Conservation (phyloP, 1,140 invertebrate species). For the Drosophila varians region DNA sequence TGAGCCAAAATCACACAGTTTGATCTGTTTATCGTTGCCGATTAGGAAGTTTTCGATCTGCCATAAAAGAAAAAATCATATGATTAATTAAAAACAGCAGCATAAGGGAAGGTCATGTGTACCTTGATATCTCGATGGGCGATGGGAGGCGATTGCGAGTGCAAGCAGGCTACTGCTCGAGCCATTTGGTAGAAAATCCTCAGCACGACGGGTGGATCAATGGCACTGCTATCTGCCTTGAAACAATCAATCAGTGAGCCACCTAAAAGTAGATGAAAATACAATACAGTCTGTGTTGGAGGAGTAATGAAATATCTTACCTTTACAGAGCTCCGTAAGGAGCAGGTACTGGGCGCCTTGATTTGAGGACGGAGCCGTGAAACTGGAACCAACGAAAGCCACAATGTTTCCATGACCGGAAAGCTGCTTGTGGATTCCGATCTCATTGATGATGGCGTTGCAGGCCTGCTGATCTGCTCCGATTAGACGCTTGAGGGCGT, state of each 20-base stretch:
- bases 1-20: constrained; percentile 99
- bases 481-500: constrained; percentile 94
- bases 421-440: constrained; percentile 90
- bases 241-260: constrained; percentile 93
- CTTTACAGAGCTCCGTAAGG: constrained; percentile 89
- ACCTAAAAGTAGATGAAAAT: constrained; percentile 84
- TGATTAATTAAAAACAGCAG: no score
- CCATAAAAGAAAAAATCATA: constrained; percentile 83
- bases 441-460: constrained; percentile 90
- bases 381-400: constrained; percentile 90
- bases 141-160: constrained; percentile 93
- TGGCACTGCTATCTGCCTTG: constrained; percentile 85
- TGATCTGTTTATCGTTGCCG: constrained; percentile 92
- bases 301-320: constrained; percentile 52
- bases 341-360: constrained; percentile 89
- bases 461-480: constrained; percentile 92
- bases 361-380: constrained; percentile 86
- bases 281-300: neutral
- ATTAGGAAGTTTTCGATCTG: constrained; percentile 87
- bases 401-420: constrained; percentile 92
- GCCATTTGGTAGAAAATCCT: constrained; percentile 96
- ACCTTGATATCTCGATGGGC: constrained; percentile 94
- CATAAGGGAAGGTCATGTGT: no score
- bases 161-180: constrained; percentile 96
- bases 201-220: constrained; percentile 91